Percentiles rank a stretch among this genome's conserved stretches.
phyloP scores from a whole-genome alignment of 2,888 invertebrate genomes.

The Muscina levida region DNA sequence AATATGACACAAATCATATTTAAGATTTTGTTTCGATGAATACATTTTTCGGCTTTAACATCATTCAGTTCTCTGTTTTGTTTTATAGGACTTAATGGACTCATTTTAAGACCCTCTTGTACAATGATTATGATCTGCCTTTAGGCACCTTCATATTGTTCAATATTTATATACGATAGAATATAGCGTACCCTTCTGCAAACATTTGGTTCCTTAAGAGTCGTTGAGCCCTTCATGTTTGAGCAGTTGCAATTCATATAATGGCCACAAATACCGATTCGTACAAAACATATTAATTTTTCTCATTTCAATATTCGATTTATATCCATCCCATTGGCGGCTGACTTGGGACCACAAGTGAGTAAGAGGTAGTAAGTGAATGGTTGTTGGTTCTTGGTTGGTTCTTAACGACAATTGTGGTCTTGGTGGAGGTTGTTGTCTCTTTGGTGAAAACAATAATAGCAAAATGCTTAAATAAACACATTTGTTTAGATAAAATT shows the following conservation, averaged over 20 bases:
- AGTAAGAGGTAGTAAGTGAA: neutral
- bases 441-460: constrained; percentile 46
- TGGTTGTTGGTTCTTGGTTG: neutral
- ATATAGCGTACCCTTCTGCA: neutral
- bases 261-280: constrained; percentile 48
- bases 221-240: neutral
- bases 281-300: constrained; percentile 48
- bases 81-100: too few species aligned
- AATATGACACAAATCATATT: too few species aligned
- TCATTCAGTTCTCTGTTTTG: too few species aligned
- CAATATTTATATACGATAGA: too few species aligned
- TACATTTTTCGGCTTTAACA: too few species aligned
- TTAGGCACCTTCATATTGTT: too few species aligned
- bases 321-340: neutral
- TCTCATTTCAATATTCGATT: constrained; percentile 42
- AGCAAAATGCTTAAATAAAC: constrained; percentile 46
- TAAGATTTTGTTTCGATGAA: too few species aligned
- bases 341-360: too few species aligned
- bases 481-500: constrained; percentile 60
- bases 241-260: constrained; percentile 11
- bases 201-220: neutral
- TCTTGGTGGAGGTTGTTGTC: constrained; percentile 40
- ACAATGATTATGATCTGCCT: too few species aligned
- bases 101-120: too few species aligned
- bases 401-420: constrained; percentile 34